A percentile compares a stretch with the other conserved stretches of the same genome.
Evolutionary conservation across 2,113 vertebrate genomes (phyloP).

Genomic region (Prionailurus bengalensis): DNA sequence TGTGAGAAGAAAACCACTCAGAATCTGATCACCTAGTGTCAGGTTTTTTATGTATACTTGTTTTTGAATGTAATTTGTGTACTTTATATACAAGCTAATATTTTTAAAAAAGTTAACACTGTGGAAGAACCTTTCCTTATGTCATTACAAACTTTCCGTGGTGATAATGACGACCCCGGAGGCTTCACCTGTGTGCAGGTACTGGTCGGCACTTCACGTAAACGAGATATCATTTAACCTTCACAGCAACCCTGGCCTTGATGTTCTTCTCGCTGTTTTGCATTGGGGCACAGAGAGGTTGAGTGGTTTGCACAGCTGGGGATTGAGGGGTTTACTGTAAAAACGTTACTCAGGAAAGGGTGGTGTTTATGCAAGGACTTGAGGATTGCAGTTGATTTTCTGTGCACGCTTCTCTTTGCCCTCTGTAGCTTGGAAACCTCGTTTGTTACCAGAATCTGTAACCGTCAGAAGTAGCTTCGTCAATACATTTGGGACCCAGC

Average conservation of each 20-base stretch:
- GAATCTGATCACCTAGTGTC: not conserved
- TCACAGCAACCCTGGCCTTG: not conserved
- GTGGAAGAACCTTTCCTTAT: not conserved
- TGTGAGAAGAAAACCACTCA: not conserved
- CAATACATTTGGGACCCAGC: not conserved
- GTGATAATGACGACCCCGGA: not conserved
- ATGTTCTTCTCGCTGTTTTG: not conserved
- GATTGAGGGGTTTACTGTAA: not conserved
- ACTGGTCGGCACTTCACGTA: fast-evolving
- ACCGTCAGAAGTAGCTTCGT: not conserved
- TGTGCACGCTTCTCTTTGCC: not conserved
- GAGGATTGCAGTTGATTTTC: not conserved
- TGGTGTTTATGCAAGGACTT: not conserved
- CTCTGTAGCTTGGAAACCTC: not conserved
- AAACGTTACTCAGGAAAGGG: not conserved
- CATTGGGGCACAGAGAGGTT: not conserved
- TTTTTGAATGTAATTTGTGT: not conserved
- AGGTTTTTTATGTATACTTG: not conserved
- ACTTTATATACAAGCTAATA: not conserved
- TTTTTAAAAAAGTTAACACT: not conserved
- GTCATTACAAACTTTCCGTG: not conserved
- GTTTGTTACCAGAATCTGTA: not conserved
- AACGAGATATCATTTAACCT: not conserved
- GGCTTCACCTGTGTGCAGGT: not conserved
- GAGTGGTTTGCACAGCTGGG: not conserved